A percentile compares a stretch with the other conserved stretches of the same genome.
Evolutionary conservation across 1,140 invertebrate genomes (phyloP).

Genomic region (Psix sp.): DNA sequence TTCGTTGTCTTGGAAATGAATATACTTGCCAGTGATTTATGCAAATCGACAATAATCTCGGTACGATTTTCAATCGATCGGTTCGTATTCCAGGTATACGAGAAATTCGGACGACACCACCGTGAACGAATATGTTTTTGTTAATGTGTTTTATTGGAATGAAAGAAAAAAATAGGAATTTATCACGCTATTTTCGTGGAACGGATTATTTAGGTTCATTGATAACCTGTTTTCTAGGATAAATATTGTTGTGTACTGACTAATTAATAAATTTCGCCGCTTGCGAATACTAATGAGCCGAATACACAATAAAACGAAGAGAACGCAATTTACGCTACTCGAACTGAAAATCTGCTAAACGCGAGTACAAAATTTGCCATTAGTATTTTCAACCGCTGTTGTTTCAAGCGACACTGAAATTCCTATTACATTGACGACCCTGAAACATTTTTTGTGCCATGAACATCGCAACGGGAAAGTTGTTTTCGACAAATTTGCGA

Average conservation of each 20-base stretch:
- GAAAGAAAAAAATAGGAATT: too few species aligned
- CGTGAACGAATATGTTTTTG: too few species aligned
- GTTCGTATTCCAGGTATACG: constrained; percentile 20
- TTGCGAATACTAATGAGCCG: constrained; percentile 47
- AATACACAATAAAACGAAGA: constrained; percentile 13
- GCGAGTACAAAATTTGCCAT: not conserved
- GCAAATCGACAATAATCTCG: not conserved
- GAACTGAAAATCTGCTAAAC: constrained; percentile 16
- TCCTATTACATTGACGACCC: not conserved
- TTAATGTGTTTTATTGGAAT: too few species aligned
- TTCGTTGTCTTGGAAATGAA: constrained; percentile 29
- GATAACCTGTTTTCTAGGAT: too few species aligned
- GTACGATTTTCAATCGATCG: constrained; percentile 5
- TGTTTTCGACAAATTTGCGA: too few species aligned
- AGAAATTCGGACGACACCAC: too few species aligned
- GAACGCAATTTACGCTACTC: constrained; percentile 16
- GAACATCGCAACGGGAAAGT: too few species aligned
- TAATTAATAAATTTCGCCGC: constrained; percentile 43
- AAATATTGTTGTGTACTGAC: constrained; percentile 39
- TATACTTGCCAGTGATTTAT: not conserved
- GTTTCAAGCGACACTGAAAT: too few species aligned
- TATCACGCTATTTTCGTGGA: constrained; percentile 45
- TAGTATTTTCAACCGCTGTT: not conserved
- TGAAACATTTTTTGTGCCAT: constrained; percentile 1
- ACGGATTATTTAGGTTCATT: constrained; percentile 53